Conservation (phyloP, 2,888 invertebrate genomes). For the Thymelicus acteon region DNA sequence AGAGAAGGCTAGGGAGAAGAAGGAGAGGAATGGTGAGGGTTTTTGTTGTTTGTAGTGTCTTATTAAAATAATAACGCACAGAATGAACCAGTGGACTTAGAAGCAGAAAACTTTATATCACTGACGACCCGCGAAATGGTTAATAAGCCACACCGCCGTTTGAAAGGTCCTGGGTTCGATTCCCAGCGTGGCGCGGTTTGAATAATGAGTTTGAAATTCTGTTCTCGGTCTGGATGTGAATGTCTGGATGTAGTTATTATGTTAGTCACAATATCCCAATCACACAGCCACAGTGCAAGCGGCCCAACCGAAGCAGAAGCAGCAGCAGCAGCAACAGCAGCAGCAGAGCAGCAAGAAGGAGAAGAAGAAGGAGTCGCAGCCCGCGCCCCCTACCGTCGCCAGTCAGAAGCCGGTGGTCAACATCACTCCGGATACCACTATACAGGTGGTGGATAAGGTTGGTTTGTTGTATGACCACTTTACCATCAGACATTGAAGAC, state of each 20-base stretch:
- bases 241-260: no score
- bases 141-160: no score
- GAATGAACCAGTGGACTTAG: no score
- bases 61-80: no score
- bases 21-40: slow-evolving; percentile 64
- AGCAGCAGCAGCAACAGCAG: slow-evolving; percentile 44
- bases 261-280: no score
- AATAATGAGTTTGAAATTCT: neutral
- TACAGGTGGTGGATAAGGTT: slow-evolving; percentile 62
- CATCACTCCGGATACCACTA: slow-evolving; percentile 68
- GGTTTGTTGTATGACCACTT: neutral
- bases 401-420: slow-evolving; percentile 54
- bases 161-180: no score
- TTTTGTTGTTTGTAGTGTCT: neutral
- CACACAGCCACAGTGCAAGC: slow-evolving; percentile 39
- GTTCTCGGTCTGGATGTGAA: no score
- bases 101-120: no score
- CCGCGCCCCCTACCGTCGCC: slow-evolving; percentile 30
- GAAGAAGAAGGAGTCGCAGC: slow-evolving; percentile 52
- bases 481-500: no score
- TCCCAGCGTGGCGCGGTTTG: no score
- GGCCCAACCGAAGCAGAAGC: slow-evolving; percentile 35
- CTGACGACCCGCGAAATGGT: no score
- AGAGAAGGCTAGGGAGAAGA: slow-evolving; percentile 58
- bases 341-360: slow-evolving; percentile 52